These are phyloP conservation scores for Eulimnadia texana DNA, from an alignment of 1,140 invertebrate genomes.

Conservation along the genomic window DNA sequence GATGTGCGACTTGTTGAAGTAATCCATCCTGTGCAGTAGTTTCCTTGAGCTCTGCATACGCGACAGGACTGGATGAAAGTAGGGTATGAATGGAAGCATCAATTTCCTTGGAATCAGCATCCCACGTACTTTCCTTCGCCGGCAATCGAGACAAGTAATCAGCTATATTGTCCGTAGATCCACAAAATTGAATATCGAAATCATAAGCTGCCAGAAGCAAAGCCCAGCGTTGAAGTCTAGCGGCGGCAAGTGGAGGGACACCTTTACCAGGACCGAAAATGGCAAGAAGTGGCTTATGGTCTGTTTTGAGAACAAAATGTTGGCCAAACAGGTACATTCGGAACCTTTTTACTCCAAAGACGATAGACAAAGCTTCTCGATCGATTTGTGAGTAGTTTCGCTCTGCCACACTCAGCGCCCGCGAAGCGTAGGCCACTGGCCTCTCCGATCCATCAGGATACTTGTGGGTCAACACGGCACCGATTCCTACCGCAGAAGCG, in stretches of 20 bases:
- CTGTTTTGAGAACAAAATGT: constrained; percentile 32
- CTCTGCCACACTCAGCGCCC: constrained; percentile 30
- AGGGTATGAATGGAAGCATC: not conserved
- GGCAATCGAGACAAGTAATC: not conserved
- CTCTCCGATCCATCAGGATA: constrained; percentile 23
- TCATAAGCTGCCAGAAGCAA: constrained; percentile 25
- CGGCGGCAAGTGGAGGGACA: constrained; percentile 25
- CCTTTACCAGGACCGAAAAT: constrained; percentile 28
- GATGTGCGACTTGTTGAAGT: not conserved
- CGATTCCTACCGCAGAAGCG: constrained; percentile 28
- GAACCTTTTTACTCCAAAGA: constrained; percentile 37
- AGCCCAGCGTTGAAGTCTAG: constrained; percentile 29
- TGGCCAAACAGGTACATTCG: constrained; percentile 34
- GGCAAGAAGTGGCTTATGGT: constrained; percentile 33
- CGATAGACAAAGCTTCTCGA: constrained; percentile 36
- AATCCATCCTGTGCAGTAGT: not conserved
- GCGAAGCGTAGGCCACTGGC: constrained; percentile 32
- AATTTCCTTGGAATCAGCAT: not conserved
- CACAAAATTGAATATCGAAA: constrained; percentile 27
- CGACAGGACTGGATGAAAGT: not conserved
- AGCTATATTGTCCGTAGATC: constrained; percentile 21
- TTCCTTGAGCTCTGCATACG: not conserved
- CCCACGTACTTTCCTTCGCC: not conserved
- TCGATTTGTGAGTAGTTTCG: constrained; percentile 36
- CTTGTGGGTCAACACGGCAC: constrained; percentile 30